Percentiles rank a stretch among this genome's conserved stretches.
Evolutionary conservation across 2,888 invertebrate species (phyloP).

Genomic region (Epistrophella euchroma): DNA sequence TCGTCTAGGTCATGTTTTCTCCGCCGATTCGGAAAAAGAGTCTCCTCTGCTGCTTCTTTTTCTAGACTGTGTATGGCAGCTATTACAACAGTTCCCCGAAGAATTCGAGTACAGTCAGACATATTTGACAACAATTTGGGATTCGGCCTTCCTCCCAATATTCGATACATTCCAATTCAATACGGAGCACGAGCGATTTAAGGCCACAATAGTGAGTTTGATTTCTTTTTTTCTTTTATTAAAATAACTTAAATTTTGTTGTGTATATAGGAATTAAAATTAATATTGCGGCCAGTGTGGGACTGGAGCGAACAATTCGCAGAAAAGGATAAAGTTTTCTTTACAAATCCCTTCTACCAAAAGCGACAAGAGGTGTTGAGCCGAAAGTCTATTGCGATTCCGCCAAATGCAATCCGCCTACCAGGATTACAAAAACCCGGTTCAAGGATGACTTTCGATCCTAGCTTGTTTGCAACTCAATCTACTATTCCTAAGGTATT

Average conservation of each 20-base stretch:
- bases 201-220: constrained; percentile 85
- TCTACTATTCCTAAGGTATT: constrained; percentile 81
- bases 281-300: constrained; percentile 92
- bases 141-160: constrained; percentile 93
- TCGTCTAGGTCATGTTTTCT: constrained; percentile 87
- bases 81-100: constrained; percentile 93
- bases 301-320: constrained; percentile 95
- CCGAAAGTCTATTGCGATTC: constrained; percentile 81
- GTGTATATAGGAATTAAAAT: constrained; percentile 78
- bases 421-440: constrained; percentile 78
- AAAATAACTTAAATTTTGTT: neutral
- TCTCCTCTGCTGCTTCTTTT: constrained; percentile 95
- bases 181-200: constrained; percentile 90
- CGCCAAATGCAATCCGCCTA: constrained; percentile 79
- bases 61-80: constrained; percentile 97
- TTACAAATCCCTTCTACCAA: constrained; percentile 92
- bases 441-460: constrained; percentile 80
- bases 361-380: constrained; percentile 78
- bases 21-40: constrained; percentile 85
- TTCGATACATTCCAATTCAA: constrained; percentile 98
- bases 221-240: neutral
- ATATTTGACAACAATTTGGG: constrained; percentile 96
- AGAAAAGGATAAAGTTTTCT: constrained; percentile 91
- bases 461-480: constrained; percentile 81
- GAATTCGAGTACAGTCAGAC: constrained; percentile 97